Conservation (phyloP, 2,888 invertebrate genomes). For the Scaptomyza reducta region DNA sequence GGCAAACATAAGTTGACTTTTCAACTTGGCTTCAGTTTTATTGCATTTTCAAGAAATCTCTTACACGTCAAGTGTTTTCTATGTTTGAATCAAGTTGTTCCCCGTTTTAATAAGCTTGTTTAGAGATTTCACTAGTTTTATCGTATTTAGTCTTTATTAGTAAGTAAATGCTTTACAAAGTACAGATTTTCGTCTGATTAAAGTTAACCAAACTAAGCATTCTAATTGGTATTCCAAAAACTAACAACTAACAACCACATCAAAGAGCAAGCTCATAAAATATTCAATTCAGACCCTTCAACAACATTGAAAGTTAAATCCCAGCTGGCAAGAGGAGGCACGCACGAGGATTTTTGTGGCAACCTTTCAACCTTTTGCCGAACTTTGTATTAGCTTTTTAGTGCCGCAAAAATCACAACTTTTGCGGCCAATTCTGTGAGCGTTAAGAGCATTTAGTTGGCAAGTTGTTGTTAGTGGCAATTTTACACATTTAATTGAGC, state of each 20-base stretch:
- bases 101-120: too few species aligned
- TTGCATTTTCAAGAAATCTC: conserved; percentile 28
- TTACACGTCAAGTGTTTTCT: background rate
- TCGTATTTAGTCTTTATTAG: too few species aligned
- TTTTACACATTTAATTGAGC: conserved; percentile 63
- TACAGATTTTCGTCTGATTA: background rate
- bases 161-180: background rate
- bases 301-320: background rate
- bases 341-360: conserved; percentile 4
- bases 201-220: background rate
- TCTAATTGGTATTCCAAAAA: conserved; percentile 6
- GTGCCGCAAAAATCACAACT: conserved; percentile 41
- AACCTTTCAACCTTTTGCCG: conserved; percentile 2
- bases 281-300: background rate
- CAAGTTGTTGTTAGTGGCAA: conserved; percentile 37
- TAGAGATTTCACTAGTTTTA: too few species aligned
- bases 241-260: too few species aligned
- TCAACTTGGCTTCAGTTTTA: conserved; percentile 14
- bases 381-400: conserved; percentile 31
- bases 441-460: conserved; percentile 51
- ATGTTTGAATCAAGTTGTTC: background rate
- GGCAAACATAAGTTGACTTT: conserved; percentile 31
- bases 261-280: background rate
- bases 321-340: background rate
- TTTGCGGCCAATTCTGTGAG: conserved; percentile 37